Conservation (phyloP, 2,113 vertebrate species). For the Fregetta grallaria region DNA sequence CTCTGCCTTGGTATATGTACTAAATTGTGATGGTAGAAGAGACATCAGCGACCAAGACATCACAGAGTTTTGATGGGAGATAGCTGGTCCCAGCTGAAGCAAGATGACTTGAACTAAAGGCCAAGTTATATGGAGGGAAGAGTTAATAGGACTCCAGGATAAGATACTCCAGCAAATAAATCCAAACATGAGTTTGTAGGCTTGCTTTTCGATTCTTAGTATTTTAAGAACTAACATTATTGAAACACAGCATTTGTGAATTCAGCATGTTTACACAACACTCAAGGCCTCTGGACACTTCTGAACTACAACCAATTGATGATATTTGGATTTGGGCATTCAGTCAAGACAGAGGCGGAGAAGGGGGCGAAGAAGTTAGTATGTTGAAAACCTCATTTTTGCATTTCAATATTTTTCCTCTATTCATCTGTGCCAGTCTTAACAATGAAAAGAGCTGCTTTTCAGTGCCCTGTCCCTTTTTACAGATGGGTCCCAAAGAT, state of each 20-base stretch:
- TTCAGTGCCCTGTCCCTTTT: constrained; percentile 35
- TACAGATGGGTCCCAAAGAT: constrained; percentile 63
- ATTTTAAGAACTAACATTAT: background rate
- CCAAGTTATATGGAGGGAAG: background rate
- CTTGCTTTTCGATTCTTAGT: background rate
- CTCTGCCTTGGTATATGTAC: background rate
- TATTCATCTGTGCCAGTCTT: constrained; percentile 37
- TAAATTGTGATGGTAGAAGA: background rate
- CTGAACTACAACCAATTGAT: background rate
- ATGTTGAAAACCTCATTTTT: background rate
- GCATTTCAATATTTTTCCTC: background rate
- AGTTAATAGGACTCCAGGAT: background rate
- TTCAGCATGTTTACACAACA: background rate
- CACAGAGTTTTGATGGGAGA: background rate
- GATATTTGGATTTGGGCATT: background rate
- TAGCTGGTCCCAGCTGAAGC: background rate
- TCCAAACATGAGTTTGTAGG: background rate
- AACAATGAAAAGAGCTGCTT: constrained; percentile 51
- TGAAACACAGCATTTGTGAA: background rate
- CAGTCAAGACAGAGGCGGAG: background rate
- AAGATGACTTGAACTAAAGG: background rate
- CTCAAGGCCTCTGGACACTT: background rate
- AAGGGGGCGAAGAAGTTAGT: background rate
- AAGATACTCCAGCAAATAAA: background rate
- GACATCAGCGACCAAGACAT: background rate